Evolutionary conservation across 2,113 vertebrate genomes (phyloP).

Genomic region (Crypturellus undulatus): DNA sequence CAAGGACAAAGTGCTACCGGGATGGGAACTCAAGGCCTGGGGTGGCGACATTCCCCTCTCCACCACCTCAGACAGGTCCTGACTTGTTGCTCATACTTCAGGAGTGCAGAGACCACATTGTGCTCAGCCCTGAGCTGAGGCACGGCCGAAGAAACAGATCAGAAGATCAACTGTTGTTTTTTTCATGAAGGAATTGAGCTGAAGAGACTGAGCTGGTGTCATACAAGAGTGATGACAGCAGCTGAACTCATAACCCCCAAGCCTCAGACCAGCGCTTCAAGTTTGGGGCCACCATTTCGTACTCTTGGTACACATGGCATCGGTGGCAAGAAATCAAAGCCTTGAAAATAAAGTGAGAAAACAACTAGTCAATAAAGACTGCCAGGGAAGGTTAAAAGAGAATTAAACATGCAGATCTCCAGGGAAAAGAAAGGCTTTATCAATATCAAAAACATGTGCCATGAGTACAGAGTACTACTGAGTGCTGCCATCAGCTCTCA

Average conservation of each 20-base stretch:
- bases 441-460: neutral
- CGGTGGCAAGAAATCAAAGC: neutral
- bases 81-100: neutral
- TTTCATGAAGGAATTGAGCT: neutral
- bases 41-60: too few relatives aligned
- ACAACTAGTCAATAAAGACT: neutral
- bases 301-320: neutral
- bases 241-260: neutral
- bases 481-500: accelerated
- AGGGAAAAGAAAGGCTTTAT: neutral
- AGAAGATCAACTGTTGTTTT: neutral
- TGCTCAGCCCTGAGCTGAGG: neutral
- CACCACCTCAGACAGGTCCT: neutral
- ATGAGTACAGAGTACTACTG: neutral
- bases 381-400: neutral
- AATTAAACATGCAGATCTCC: neutral
- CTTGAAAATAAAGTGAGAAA: neutral
- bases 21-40: neutral
- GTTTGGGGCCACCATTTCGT: neutral
- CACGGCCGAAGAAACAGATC: neutral
- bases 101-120: neutral
- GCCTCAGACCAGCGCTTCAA: neutral
- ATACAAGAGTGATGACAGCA: accelerated
- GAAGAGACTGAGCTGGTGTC: neutral
- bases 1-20: too few relatives aligned